Conservation (phyloP, 1,140 invertebrate species). For the Diuraphis noxia region DNA sequence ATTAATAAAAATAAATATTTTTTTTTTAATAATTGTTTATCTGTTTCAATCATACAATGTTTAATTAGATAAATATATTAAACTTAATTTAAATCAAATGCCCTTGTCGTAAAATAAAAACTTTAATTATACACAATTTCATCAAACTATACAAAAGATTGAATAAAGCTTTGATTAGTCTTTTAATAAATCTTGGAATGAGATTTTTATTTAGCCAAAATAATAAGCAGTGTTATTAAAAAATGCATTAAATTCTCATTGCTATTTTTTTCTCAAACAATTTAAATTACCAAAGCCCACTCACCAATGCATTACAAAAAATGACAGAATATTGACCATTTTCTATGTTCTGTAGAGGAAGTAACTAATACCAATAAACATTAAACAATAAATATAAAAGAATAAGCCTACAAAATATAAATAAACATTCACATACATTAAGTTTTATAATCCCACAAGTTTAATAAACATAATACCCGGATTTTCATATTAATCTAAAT, state of each 20-base stretch:
- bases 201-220: neutral
- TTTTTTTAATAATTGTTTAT: neutral
- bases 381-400: conserved; percentile 15
- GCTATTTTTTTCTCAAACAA: neutral
- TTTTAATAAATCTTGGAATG: neutral
- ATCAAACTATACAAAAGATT: neutral
- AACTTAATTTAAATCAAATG: neutral
- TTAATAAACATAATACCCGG: neutral
- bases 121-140: neutral
- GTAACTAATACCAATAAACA: conserved; percentile 43
- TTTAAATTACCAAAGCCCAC: conserved; percentile 41
- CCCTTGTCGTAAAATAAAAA: neutral
- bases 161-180: neutral
- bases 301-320: conserved; percentile 49
- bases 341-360: conserved; percentile 21
- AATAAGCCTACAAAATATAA: conserved; percentile 8
- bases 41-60: neutral
- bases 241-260: neutral
- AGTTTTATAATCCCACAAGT: neutral
- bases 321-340: conserved; percentile 2
- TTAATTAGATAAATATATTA: neutral
- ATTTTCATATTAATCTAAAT: neutral
- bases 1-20: neutral
- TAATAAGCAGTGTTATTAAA: neutral
- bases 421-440: conserved; percentile 24